Evolutionary conservation across 92 coral and sea anemone species (phyloP), one percentile per base, ranked within the genome.

Genomic region (Desmophyllum pertusum): DNA sequence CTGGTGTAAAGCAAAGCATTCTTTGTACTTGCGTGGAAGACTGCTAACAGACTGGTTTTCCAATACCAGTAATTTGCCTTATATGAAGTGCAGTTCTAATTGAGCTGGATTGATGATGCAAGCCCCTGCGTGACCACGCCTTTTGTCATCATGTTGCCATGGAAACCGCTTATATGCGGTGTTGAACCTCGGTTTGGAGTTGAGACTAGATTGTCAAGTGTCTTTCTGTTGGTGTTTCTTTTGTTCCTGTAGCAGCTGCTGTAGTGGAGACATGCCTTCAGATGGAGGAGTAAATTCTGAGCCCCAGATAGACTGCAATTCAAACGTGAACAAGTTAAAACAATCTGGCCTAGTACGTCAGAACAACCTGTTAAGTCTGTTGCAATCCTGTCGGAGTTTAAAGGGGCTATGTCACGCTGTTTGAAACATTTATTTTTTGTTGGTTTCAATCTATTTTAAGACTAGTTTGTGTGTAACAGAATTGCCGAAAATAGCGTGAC

Each of bases 201-300:
- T 53, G 6, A 25, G 40, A 0, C 70, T 38, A 62, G 17, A 15
- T 13, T 33, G 27, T 80, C 86, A 82, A 18, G 79, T 82, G 92
- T 89, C 94, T 74, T 87, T 89, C 55, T 81, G 81, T 45, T 95
- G 95, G 63, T 92, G 95, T 65, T 92, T 95, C 90, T 94, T 95
- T 82, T 95, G 98, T 88, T 95, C 98, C 79, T 96, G 98, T 17
- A 96, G 90, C 64, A 96, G 90, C 79, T 96, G 98, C 69, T 96
- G 98, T 15, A 96, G 90, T 53, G 98, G 98, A 21, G 98, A 94
- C 77, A 96, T 83, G 30, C 98, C 98, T 70, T 92, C 95, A 62
- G 93, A 30, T 39, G 89, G 81, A 18, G 92, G 93, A 18, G 94
- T 90, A 79, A 95, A 90, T 40, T 92, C 95, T 23, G 98, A 88